These are phyloP conservation scores for Troilus luridus DNA, from an alignment of 2,888 invertebrate species.

Conservation along the genomic window DNA sequence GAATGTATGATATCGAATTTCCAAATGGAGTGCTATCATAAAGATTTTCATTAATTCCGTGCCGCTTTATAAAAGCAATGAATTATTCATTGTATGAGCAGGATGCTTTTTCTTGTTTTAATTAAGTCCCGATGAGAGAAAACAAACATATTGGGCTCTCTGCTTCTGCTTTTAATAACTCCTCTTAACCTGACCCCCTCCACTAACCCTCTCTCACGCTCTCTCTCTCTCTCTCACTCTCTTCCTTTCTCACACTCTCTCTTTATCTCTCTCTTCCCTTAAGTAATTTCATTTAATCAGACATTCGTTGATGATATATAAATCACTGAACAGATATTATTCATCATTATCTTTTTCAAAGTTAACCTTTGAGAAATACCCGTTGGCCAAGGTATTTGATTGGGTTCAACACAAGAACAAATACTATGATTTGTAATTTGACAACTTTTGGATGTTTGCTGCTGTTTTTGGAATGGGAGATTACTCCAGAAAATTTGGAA, in stretches of 20 bases:
- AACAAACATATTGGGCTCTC: constrained; percentile 51
- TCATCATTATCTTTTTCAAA: too few relatives aligned
- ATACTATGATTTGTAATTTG: too few relatives aligned
- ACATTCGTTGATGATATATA: too few relatives aligned
- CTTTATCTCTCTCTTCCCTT: background rate
- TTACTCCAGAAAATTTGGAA: too few relatives aligned
- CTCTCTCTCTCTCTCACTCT: background rate
- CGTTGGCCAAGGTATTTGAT: too few relatives aligned
- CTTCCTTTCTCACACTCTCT: too few relatives aligned
- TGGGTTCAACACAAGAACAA: too few relatives aligned
- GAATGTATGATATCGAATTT: constrained; percentile 2
- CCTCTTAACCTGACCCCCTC: background rate
- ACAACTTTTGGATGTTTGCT: too few relatives aligned
- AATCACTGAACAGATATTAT: too few relatives aligned
- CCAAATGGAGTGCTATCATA: background rate
- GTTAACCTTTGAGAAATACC: too few relatives aligned
- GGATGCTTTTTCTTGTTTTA: constrained; percentile 56
- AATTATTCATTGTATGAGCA: constrained; percentile 54
- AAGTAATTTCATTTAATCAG: too few relatives aligned
- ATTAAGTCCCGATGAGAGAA: constrained; percentile 52
- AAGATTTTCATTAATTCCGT: constrained; percentile 54
- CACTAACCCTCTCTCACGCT: background rate
- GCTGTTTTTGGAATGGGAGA: too few relatives aligned
- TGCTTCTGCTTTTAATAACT: constrained; percentile 11
- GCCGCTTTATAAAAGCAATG: constrained; percentile 51